Conservation (phyloP, 2,888 invertebrate genomes). For the Rotaria macrura region DNA sequence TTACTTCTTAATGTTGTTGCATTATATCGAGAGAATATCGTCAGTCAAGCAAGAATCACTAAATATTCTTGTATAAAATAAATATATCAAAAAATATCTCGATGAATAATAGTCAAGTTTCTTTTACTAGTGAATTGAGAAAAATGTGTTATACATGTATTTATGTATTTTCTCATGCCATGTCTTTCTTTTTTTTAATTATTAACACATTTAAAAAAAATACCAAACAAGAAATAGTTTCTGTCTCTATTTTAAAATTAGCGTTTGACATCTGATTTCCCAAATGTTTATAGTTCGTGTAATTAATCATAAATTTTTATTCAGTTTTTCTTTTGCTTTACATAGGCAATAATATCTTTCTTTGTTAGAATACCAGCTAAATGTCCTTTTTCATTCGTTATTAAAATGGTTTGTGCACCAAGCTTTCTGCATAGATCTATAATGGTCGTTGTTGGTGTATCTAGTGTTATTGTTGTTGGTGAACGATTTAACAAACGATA, state of each 20-base stretch:
- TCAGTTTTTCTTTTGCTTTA: background rate
- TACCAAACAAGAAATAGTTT: too few relatives aligned
- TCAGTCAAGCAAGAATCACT: background rate
- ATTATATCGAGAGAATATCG: background rate
- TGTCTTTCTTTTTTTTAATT: too few relatives aligned
- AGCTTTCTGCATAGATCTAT: slow-evolving; percentile 99
- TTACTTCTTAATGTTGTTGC: background rate
- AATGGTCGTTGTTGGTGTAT: slow-evolving; percentile 99
- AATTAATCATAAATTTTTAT: background rate
- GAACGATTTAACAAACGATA: background rate
- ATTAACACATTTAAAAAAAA: too few relatives aligned
- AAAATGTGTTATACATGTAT: background rate
- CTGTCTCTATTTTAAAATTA: too few relatives aligned
- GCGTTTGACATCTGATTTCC: background rate
- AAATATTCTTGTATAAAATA: background rate
- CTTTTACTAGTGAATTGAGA: background rate
- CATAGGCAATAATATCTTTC: slow-evolving; percentile 19
- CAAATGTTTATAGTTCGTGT: background rate
- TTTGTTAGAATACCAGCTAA: background rate
- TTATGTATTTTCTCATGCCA: too few relatives aligned
- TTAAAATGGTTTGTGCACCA: slow-evolving; percentile 85
- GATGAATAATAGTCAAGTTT: background rate
- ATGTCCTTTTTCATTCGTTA: slow-evolving; percentile 61
- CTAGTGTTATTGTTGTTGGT: slow-evolving; percentile 95
- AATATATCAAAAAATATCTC: background rate